Base-by-base conservation (phyloP, 2,797 vertebrate genomes). In the Chrysolophus pictus region DNA sequence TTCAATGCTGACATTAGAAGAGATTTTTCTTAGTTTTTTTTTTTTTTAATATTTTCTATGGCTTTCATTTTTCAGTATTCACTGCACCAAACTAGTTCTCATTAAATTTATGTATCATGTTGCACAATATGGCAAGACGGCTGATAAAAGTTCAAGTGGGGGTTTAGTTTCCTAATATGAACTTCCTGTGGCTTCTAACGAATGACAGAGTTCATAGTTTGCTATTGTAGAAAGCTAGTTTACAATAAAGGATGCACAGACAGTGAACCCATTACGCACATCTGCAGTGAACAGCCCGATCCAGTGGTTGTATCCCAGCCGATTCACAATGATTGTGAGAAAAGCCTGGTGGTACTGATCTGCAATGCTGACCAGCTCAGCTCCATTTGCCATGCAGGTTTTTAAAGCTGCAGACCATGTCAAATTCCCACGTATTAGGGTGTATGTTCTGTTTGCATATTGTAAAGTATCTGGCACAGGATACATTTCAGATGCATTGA, bases 301-400 rank as follows among this genome's bases (percentile, higher is more conserved):
- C 99, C 99, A 99, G 97, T 98, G 98, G 28, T 96, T 93, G 63
- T 95, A 96, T 41, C 98, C 98, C 90, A 99, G 96, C 81, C 97
- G 98, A 85, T 98, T 99, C 96, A 99, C 96, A 41, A 99, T 97
- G 88, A 99, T 97, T 0, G 98, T 99, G 87, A 99, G 98, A 98
- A 99, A 99, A 67, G 99, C 98, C 94, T 99, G 99, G 83, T 99
- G 98, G 97, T 98, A 99, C 69, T 98, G 97, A 89, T 99, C 98
- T 83, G 98, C 97, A 80, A 99, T 95, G 98, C 99, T 99, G 97
- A 98, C 98, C 92, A 99, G 97, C 91, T 99, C 97, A 2, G 98
- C 97, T 15, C 98, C 97, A 2, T 97, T 98, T 84, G 98, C 96
- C 87, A 96, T 94, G 96, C 99, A 99, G 93, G 96, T 93, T 91